These are phyloP conservation scores for Empidonax traillii DNA, from an alignment of 2,113 vertebrate species.

Conservation along the genomic window DNA sequence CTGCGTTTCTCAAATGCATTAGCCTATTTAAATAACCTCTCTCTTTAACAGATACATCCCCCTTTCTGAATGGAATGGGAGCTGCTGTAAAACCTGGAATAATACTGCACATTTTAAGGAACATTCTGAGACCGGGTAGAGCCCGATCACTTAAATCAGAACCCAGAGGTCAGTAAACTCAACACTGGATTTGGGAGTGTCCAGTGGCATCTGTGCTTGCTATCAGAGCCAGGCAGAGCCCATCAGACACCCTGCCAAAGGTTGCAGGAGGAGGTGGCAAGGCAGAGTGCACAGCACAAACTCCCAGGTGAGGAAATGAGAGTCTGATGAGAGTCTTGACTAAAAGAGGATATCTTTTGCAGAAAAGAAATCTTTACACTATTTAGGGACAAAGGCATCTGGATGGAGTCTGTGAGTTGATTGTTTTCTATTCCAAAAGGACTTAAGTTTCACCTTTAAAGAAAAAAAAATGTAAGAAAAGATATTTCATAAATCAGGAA, in stretches of 20 bases:
- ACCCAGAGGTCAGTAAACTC: no score
- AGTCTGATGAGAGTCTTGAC: neutral
- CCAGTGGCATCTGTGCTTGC: accelerated
- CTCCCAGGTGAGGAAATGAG: neutral
- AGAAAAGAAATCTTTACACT: neutral
- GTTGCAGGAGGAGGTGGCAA: neutral
- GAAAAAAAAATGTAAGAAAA: accelerated
- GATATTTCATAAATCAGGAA: neutral
- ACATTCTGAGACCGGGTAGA: neutral
- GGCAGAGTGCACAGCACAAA: neutral
- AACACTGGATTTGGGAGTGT: neutral
- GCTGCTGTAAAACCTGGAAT: neutral
- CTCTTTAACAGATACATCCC: neutral
- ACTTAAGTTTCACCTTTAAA: neutral
- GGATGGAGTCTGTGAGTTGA: neutral
- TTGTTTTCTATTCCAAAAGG: neutral
- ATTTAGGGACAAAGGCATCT: neutral
- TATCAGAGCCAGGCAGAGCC: neutral
- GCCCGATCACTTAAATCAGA: accelerated
- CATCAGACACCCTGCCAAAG: accelerated
- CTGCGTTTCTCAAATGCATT: neutral
- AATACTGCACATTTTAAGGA: neutral
- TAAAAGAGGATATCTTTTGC: neutral
- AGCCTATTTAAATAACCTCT: neutral
- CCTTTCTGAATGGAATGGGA: neutral